A percentile compares a stretch with the other conserved stretches of the same genome.
Conservation (phyloP, 2,888 invertebrate species). For the Athalia circularis region DNA sequence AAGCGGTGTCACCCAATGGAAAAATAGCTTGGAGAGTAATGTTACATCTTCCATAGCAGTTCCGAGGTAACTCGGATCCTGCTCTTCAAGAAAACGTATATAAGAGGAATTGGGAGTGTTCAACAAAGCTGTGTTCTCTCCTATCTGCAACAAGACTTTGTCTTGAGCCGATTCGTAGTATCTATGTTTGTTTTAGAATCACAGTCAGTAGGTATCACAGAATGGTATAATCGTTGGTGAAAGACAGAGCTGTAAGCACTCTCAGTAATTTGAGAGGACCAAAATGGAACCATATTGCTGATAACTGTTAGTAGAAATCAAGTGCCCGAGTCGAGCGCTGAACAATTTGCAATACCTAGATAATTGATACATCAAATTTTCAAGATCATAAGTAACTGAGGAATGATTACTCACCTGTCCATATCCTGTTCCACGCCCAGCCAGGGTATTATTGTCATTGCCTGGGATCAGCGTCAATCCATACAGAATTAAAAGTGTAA, state of each 20-base stretch:
- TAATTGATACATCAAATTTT: neutral
- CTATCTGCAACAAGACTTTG: slow-evolving; percentile 71
- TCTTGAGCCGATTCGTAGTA: slow-evolving; percentile 48
- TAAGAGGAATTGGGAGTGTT: slow-evolving; percentile 75
- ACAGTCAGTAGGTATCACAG: neutral
- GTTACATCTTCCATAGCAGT: slow-evolving; percentile 87
- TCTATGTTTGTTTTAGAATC: slow-evolving; percentile 49
- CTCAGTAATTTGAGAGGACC: neutral
- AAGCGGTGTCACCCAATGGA: slow-evolving; percentile 91
- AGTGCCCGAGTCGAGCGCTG: neutral
- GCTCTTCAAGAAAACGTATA: slow-evolving; percentile 79
- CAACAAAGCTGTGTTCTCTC: slow-evolving; percentile 79
- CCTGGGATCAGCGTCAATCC: slow-evolving; percentile 83
- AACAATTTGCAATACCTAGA: slow-evolving; percentile 1
- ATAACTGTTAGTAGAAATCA: slow-evolving; percentile 33
- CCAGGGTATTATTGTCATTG: slow-evolving; percentile 72
- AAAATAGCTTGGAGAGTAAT: slow-evolving; percentile 84
- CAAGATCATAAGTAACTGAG: slow-evolving; percentile 51
- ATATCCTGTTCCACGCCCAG: slow-evolving; percentile 76
- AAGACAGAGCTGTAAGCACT: neutral
- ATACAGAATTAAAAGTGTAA: slow-evolving; percentile 82
- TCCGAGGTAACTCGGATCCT: slow-evolving; percentile 84
- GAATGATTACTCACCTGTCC: slow-evolving; percentile 74
- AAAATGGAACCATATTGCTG: slow-evolving; percentile 45
- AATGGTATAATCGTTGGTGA: neutral